Base-by-base conservation (phyloP, 2,888 invertebrate species). In the Raillietiella orientalis region DNA sequence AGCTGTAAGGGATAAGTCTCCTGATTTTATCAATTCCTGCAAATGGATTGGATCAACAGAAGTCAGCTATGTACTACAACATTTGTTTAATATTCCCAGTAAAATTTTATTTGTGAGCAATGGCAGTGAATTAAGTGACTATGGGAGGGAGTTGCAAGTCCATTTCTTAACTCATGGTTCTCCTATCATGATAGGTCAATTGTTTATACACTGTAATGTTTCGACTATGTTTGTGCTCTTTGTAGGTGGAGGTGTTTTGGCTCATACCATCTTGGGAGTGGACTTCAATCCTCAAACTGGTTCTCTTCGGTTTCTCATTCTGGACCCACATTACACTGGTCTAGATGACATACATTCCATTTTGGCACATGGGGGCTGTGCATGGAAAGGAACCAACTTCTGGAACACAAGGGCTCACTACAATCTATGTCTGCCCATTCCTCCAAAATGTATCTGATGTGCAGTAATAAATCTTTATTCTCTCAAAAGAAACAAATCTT, bases 21-120 rank as follows among this genome's bases (percentile, higher is more conserved):
- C 59, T 1, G 56, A 55, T 25, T 93, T 99, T 49, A 51, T 87
- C 24, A 79, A 75, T 13, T 82, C 84, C 2, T 63, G 60, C 30
- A 69, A 84, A 41, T 96, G 96, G 96, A 93, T 99, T 41, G 96
- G 96, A 5, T 90, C 90, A 0, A 75, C 77, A 4, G 96, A 99
- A 56, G 77, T 96, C 9, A 66, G 71, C 47, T 90, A 70, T 52
- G 75, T 77, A 31, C 49, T 96, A 31, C 70, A 79, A 41, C 62
- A 69, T 16, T 50, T 82, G 30, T 49, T 77, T 5, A 62, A 62
- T 24, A 55, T 79, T 1, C 59, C 65, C 25, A 54, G 49, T 25
- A 69, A 69, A 44, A 74, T 93, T 34, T 52, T 87, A 32, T 66
- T 66, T 39, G 74, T 82, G 0, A 65, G 64, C 36, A 66, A 64